Base-by-base conservation (phyloP, 2,113 vertebrate species). In the Spea multiplicata region DNA sequence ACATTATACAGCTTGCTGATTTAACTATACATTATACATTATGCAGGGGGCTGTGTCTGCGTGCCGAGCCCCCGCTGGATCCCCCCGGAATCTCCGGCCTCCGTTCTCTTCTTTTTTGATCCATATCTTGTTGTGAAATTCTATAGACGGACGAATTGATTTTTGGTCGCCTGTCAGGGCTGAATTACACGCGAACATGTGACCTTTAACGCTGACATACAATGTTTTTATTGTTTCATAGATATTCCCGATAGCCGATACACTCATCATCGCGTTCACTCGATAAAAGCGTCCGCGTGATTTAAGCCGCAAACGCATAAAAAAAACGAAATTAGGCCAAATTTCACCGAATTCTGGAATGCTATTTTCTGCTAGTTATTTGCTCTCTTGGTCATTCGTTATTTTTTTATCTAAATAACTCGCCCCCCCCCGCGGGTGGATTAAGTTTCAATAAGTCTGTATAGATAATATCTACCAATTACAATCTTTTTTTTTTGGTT, bases 161-260 rank as follows among this genome's bases (percentile, higher is more conserved):
- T 57, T 65, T 30, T 44, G 52, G 71, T 67, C 61, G 77, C 65
- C 62, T 30, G 64, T 79, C 70, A 57, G 59, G 67, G 73, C 48
- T 46, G 77, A 73, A 73, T 80, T 80, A 73, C 64, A 65, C 57
- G 8, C 16, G 70, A 71, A 73, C 77, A 80, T 30, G 16, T 80
- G 70, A 73, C 71, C 77, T 73, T 73, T 80, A 14, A n/a, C 73
- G 50, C 66, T 79, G 61, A 79, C 77, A 66, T 49, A 47, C n/a
- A 47, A 9, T 73, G 30, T 73, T 67, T 80, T 71, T 64, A 78
- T 17, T 67, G 71, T 80, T 73, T 67, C 48, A 44, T 57, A 80
- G 77, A 73, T 80, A 46, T 14, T 50, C 44, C 30, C 46, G 8
- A 17, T 8, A 53, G 50, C 8, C 14, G 45, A 59, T 80, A 80